Evolutionary conservation across 2,113 vertebrate species (phyloP), one percentile per base, ranked within the genome.

Genomic region (Hemiprocne comata): DNA sequence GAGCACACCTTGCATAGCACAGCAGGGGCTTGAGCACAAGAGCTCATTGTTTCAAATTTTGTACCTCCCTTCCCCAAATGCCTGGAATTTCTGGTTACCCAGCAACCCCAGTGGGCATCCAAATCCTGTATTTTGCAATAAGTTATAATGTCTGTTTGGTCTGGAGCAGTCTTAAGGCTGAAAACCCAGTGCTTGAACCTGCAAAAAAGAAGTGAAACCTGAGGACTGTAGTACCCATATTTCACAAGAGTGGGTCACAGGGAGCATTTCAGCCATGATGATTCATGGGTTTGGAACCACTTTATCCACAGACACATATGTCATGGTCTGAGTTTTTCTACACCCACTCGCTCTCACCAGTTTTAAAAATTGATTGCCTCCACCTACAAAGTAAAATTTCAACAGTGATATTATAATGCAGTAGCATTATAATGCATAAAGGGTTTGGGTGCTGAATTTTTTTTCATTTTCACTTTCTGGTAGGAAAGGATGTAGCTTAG

Each of bases 1-100:
- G 66, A 80, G 42, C 72, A 90, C 73, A 90, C 91, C 89, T 93
- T 74, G 83, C 73, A 60, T 57, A 14, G 2, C 13, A 1, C 91
- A 72, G 51, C 55, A 71, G 78, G 66, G n/a, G 34, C 78, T 78
- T 42, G 57, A 89, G 73, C 48, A 64, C 19, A 26, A 18, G 58
- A 90, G 51, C 33, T 77, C 53, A 58, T 89, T 89, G 75, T 92
- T 89, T 80, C 1, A 0, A 8, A 58, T 18, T 70, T 92, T 62
- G 51, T 66, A 86, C 11, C 33, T 93, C 57, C 33, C 55, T 79
- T 86, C 46, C 33, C 29, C 40, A 89, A 90, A 94, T 90, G 57
- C 84, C 34, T 90, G 88, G 71, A 87, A 92, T 94, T 96, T 95
- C 67, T 93, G 58, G 74, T 88, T 90, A 80, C 75, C 46, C 88